phyloP scores from a whole-genome alignment of 2,797 vertebrate species.

The Spheniscus humboldti region DNA sequence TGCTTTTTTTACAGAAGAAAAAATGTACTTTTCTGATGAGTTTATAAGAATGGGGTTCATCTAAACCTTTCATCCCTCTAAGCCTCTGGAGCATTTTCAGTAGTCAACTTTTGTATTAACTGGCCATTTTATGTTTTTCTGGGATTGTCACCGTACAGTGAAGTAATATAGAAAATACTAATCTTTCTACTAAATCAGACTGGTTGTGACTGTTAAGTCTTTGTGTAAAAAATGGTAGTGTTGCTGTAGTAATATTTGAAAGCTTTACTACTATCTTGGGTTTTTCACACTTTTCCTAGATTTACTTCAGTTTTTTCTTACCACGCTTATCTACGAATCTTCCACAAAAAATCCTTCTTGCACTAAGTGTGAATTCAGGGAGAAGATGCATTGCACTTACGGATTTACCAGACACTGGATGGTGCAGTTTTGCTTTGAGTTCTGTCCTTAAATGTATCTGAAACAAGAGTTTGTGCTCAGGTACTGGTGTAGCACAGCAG shows the following conservation, averaged over 20 bases:
- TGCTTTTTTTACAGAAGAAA: background rate
- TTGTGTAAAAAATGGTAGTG: background rate
- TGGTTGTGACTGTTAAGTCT: background rate
- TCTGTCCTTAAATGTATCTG: background rate
- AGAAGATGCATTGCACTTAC: accelerated
- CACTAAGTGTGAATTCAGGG: accelerated
- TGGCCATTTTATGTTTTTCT: background rate
- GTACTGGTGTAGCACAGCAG: background rate
- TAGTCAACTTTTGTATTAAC: background rate
- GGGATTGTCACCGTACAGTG: background rate
- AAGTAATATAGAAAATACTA: background rate
- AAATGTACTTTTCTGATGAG: background rate
- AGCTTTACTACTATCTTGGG: background rate
- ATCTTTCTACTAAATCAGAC: background rate
- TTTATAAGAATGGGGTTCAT: background rate
- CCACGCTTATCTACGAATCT: accelerated
- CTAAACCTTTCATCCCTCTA: background rate
- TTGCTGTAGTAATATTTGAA: background rate
- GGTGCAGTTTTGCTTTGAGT: slow-evolving; percentile 37
- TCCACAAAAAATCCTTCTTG: background rate
- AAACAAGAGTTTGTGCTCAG: background rate
- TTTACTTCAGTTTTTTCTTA: background rate
- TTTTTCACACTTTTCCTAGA: background rate
- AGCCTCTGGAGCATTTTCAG: background rate
- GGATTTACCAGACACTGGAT: slow-evolving; percentile 34